Percentiles rank a stretch among this genome's conserved stretches.
Conservation (phyloP, 2,888 invertebrate genomes). For the Teleiodes luculella region DNA sequence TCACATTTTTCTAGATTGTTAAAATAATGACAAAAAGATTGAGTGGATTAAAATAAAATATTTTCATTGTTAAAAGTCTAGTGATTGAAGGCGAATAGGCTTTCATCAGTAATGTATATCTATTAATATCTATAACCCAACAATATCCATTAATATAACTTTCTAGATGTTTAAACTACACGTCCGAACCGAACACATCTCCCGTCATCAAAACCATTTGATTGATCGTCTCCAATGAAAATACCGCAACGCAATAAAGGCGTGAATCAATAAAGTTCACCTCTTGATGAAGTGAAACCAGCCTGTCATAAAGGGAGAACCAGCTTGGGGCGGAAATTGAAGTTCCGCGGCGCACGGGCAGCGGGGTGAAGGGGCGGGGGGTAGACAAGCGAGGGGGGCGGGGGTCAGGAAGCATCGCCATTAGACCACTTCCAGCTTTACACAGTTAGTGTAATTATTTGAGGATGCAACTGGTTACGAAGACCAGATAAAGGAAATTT, state of each 20-base stretch:
- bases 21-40: no score
- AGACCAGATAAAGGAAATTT: neutral
- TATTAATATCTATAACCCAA: no score
- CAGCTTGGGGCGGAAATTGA: slow-evolving; percentile 67
- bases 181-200: no score
- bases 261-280: slow-evolving; percentile 37
- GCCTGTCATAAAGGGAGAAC: slow-evolving; percentile 58
- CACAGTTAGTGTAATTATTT: neutral
- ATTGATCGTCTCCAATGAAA: no score
- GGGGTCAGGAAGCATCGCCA: slow-evolving; percentile 56
- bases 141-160: no score
- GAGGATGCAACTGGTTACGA: neutral
- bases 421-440: slow-evolving; percentile 31
- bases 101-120: no score
- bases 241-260: neutral
- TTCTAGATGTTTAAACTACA: no score
- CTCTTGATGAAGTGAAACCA: slow-evolving; percentile 38
- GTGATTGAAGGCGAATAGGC: no score
- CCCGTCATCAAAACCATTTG: no score
- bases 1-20: no score
- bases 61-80: no score
- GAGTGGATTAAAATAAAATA: no score
- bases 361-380: neutral
- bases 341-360: slow-evolving; percentile 51
- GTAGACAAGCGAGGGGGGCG: slow-evolving; percentile 28